A percentile compares a stretch with the other conserved stretches of the same genome.
Evolutionary conservation across 2,888 invertebrate species (phyloP).

Genomic region (Synanthedon vespiformis): DNA sequence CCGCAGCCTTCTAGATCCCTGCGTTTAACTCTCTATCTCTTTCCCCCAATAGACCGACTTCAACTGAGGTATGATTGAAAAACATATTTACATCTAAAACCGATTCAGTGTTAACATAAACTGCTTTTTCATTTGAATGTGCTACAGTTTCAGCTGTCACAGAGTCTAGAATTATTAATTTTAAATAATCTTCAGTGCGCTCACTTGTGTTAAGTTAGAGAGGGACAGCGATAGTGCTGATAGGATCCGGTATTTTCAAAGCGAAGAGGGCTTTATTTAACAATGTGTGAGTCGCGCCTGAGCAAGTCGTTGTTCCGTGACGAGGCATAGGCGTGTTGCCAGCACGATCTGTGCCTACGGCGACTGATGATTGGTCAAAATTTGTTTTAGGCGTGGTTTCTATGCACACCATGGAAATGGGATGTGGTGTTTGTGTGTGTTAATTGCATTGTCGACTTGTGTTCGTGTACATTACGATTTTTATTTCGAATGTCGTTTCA

Average conservation of each 20-base stretch:
- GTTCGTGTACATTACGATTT: slow-evolving; percentile 51
- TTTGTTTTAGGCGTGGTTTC: slow-evolving; percentile 58
- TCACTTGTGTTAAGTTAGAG: slow-evolving; percentile 22
- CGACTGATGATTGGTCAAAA: slow-evolving; percentile 53
- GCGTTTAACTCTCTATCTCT: slow-evolving; percentile 52
- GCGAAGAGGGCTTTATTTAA: slow-evolving; percentile 57
- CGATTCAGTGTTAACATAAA: too few relatives aligned
- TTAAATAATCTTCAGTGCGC: too few relatives aligned
- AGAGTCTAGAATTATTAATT: too few relatives aligned
- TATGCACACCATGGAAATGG: slow-evolving; percentile 52
- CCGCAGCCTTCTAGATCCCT: slow-evolving; percentile 57
- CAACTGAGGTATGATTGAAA: slow-evolving; percentile 8
- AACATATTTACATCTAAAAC: too few relatives aligned
- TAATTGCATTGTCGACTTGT: slow-evolving; percentile 62
- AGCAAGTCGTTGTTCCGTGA: slow-evolving; percentile 59
- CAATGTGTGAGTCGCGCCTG: slow-evolving; percentile 70
- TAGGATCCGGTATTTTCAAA: slow-evolving; percentile 60
- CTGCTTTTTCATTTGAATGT: too few relatives aligned
- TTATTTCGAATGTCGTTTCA: slow-evolving; percentile 36
- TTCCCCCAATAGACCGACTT: slow-evolving; percentile 35
- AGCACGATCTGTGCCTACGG: slow-evolving; percentile 60
- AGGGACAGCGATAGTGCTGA: slow-evolving; percentile 44
- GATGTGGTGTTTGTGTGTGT: slow-evolving; percentile 46
- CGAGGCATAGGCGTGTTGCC: slow-evolving; percentile 67
- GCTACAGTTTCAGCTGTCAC: too few relatives aligned